Conservation (phyloP, 2,888 invertebrate species). For the Penaeus monodon region DNA sequence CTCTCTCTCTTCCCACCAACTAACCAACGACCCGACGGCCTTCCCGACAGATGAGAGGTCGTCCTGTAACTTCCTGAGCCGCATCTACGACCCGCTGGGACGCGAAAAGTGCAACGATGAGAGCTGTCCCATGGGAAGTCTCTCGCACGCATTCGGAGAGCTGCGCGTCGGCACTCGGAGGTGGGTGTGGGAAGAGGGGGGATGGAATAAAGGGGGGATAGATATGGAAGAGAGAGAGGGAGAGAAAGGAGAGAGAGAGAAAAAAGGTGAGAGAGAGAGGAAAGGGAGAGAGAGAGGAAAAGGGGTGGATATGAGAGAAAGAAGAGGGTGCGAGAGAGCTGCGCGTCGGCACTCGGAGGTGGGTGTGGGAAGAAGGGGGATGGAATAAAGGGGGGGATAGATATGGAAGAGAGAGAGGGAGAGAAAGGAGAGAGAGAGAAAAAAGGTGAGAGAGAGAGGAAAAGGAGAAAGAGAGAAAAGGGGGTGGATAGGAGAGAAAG, state of each 20-base stretch:
- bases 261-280: too few species aligned
- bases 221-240: too few species aligned
- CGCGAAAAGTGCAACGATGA: slow-evolving; percentile 71
- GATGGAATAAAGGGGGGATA: not conserved
- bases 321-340: slow-evolving; percentile 75
- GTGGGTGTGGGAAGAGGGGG: slow-evolving; percentile 1
- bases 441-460: too few species aligned
- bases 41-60: slow-evolving; percentile 74
- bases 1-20: too few species aligned
- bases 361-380: not conserved
- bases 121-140: slow-evolving; percentile 76
- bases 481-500: too few species aligned
- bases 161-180: slow-evolving; percentile 66
- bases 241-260: too few species aligned
- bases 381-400: not conserved
- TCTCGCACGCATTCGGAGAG: slow-evolving; percentile 82
- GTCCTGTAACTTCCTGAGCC: slow-evolving; percentile 86
- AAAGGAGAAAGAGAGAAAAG: too few species aligned
- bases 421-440: too few species aligned
- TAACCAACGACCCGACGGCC: not conserved
- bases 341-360: slow-evolving; percentile 66
- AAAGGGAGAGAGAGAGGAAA: too few species aligned
- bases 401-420: too few species aligned
- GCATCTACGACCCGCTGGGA: slow-evolving; percentile 86
- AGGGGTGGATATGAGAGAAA: rapidly evolving